phyloP scores from a whole-genome alignment of 2,113 vertebrate genomes.

The Australoheros scitulus region DNA sequence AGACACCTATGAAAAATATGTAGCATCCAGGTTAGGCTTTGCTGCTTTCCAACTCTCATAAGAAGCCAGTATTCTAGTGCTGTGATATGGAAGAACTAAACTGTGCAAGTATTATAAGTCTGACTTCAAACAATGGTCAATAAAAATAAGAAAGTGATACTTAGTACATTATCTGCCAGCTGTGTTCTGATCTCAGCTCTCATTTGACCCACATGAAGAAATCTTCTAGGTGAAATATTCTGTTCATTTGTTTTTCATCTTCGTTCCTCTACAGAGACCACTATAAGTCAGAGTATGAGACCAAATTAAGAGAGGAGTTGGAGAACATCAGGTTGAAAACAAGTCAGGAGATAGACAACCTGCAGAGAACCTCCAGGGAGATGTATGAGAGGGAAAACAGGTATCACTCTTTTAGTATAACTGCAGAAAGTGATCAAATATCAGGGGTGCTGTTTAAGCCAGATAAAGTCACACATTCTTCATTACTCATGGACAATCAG shows the following conservation, averaged over 20 bases:
- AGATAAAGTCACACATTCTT: background rate
- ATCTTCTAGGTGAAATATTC: background rate
- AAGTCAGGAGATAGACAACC: conserved; percentile 91
- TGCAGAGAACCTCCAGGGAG: conserved; percentile 91
- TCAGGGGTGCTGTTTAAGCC: background rate
- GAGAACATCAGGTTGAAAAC: conserved; percentile 93
- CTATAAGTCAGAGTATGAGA: conserved; percentile 95
- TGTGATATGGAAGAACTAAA: background rate
- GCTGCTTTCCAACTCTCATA: background rate
- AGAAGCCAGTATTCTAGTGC: background rate
- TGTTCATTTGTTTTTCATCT: background rate
- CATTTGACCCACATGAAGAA: background rate
- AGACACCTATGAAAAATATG: conserved; percentile 95
- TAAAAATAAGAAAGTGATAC: background rate
- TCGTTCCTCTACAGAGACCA: conserved; percentile 84
- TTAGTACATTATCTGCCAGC: background rate
- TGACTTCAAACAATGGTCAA: background rate
- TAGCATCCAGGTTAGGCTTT: conserved; percentile 86
- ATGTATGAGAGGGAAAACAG: conserved; percentile 99
- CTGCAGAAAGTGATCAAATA: background rate
- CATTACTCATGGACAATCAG: background rate
- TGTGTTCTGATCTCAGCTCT: background rate
- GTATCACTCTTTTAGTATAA: conserved; percentile 62
- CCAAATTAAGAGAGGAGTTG: conserved; percentile 88
- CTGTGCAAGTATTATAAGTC: background rate